Evolutionary conservation across 1,140 invertebrate genomes (phyloP).

Genomic region (Aphaenogaster rudis): DNA sequence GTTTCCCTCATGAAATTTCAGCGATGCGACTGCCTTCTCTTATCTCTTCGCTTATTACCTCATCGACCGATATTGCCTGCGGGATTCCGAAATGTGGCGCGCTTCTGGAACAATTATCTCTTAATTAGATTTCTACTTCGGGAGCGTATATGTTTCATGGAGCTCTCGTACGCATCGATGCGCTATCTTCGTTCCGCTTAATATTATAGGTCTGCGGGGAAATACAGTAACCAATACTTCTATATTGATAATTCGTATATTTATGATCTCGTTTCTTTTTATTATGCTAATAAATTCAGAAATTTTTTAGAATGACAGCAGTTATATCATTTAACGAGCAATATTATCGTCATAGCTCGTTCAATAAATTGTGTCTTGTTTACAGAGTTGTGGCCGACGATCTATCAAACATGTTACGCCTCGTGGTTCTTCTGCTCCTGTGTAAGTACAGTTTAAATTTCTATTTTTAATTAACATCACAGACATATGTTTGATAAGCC

Average conservation of each 20-base stretch:
- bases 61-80: slow-evolving; percentile 49
- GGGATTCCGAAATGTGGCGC: slow-evolving; percentile 26
- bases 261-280: neutral
- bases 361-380: slow-evolving; percentile 22
- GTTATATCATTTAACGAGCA: neutral
- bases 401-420: slow-evolving; percentile 78
- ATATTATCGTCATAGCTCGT: neutral
- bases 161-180: neutral
- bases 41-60: slow-evolving; percentile 52
- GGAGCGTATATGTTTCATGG: neutral
- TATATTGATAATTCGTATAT: slow-evolving; percentile 21
- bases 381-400: slow-evolving; percentile 72
- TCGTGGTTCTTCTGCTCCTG: slow-evolving; percentile 78
- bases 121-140: slow-evolving; percentile 54
- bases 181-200: slow-evolving; percentile 9
- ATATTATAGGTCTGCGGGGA: neutral
- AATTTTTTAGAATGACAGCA: neutral
- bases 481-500: neutral
- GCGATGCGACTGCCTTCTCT: slow-evolving; percentile 30
- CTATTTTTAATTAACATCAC: neutral
- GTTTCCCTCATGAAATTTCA: slow-evolving; percentile 36
- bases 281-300: neutral
- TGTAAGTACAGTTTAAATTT: slow-evolving; percentile 78
- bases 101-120: slow-evolving; percentile 43
- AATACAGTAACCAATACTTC: neutral